phyloP scores from a whole-genome alignment of 2,113 vertebrate genomes.

The Aplodontia rufa region DNA sequence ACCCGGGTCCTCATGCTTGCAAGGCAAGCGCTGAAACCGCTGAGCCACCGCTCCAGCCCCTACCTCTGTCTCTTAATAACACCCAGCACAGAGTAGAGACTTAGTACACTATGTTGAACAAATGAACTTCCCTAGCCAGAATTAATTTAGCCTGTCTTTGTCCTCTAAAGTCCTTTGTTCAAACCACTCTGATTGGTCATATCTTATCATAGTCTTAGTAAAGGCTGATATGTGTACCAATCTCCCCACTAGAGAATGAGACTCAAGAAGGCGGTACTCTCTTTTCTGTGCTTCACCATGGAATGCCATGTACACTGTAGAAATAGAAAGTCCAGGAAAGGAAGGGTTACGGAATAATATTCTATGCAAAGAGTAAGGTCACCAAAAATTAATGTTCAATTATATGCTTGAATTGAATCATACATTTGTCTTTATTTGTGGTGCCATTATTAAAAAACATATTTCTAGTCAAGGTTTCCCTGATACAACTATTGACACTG shows the following conservation, averaged over 20 bases:
- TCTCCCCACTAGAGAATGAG: background rate
- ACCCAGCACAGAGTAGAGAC: background rate
- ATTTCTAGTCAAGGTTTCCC: background rate
- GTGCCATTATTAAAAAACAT: background rate
- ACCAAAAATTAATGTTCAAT: background rate
- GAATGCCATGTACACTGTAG: too few relatives aligned
- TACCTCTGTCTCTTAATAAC: too few relatives aligned
- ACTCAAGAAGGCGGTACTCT: background rate
- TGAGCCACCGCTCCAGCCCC: too few relatives aligned
- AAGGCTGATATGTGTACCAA: background rate
- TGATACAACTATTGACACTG: background rate
- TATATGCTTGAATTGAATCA: background rate
- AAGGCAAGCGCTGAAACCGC: too few relatives aligned
- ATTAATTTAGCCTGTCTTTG: background rate
- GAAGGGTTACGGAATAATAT: too few relatives aligned
- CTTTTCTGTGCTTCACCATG: background rate
- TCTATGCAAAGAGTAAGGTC: background rate
- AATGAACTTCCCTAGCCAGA: background rate
- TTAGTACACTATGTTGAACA: background rate
- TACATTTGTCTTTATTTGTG: background rate
- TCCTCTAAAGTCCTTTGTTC: background rate
- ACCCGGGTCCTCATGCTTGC: too few relatives aligned
- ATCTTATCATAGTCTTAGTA: too few relatives aligned
- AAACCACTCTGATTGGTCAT: background rate
- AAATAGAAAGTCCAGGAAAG: too few relatives aligned